phyloP scores from a whole-genome alignment of 2,113 vertebrate species.

The Ancistrus triradiatus region DNA sequence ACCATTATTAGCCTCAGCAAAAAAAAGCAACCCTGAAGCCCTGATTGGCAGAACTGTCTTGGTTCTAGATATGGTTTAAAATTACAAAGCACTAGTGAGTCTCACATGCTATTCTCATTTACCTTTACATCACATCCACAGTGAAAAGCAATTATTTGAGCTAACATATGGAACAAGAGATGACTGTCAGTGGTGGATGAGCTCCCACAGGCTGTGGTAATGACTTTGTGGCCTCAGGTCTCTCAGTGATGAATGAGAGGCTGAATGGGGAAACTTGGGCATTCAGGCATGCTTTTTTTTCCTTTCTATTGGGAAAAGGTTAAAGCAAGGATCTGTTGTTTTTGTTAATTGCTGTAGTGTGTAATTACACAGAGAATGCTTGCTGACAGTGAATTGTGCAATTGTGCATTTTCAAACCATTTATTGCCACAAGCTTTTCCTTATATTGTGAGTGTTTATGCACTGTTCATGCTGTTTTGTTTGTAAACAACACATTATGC shows the following conservation, averaged over 20 bases:
- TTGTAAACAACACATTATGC: slow-evolving; percentile 29
- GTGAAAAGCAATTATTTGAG: no score
- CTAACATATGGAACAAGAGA: no score
- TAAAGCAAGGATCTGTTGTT: not conserved
- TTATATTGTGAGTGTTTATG: not conserved
- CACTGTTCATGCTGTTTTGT: slow-evolving; percentile 12
- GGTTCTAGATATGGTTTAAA: no score
- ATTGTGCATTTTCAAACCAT: not conserved
- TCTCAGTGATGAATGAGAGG: not conserved
- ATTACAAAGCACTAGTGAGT: no score
- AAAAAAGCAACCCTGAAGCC: no score
- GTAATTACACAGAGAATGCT: not conserved
- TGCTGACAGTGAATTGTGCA: not conserved
- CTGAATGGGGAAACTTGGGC: not conserved
- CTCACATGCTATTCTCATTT: not conserved
- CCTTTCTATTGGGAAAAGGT: not conserved
- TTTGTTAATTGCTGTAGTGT: slow-evolving; percentile 1
- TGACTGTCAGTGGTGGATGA: not conserved
- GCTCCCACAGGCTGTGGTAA: slow-evolving; percentile 19
- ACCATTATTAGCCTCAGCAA: no score
- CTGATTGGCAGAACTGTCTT: no score
- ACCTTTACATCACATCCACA: slow-evolving; percentile 4
- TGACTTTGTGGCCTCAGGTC: slow-evolving; percentile 19
- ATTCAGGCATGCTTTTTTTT: not conserved
- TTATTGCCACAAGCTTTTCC: not conserved